phyloP scores from a whole-genome alignment of 2,797 vertebrate species.

The Gymnodraco acuticeps region DNA sequence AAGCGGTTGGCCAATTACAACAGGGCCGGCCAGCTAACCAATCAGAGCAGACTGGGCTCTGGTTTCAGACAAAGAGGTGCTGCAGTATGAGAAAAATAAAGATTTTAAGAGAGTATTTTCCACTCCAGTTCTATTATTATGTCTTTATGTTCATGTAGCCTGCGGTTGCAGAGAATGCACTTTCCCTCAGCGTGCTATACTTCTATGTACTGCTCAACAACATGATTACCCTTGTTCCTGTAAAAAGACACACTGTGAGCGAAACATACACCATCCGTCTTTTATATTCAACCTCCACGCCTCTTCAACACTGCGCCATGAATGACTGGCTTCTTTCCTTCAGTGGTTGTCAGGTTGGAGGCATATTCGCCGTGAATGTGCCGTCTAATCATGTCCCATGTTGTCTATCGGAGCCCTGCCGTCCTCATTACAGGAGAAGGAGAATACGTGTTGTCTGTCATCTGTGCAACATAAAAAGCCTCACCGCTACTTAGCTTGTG shows the following conservation, averaged over 20 bases:
- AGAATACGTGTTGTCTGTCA: conserved; percentile 56
- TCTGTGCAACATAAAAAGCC: conserved; percentile 58
- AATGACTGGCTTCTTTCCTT: conserved; percentile 40
- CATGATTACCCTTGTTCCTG: conserved; percentile 24
- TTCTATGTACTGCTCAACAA: conserved; percentile 2
- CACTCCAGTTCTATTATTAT: neutral
- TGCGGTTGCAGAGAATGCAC: neutral
- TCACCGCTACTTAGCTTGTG: conserved; percentile 51
- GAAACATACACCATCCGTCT: neutral
- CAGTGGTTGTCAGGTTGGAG: conserved; percentile 47
- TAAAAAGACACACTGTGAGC: neutral
- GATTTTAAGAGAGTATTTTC: neutral
- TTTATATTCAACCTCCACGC: neutral
- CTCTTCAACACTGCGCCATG: conserved; percentile 3
- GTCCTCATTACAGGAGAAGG: conserved; percentile 60
- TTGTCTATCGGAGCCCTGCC: conserved; percentile 48
- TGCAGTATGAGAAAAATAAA: no score
- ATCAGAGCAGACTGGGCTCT: no score
- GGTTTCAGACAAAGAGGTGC: no score
- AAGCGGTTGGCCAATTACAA: no score
- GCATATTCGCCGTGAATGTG: conserved; percentile 38
- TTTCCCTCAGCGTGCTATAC: neutral
- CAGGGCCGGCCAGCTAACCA: no score
- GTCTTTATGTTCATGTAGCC: neutral
- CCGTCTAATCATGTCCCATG: conserved; percentile 62